Percentiles rank a stretch among this genome's conserved stretches.
phyloP scores from a whole-genome alignment of 2,888 invertebrate genomes.

The Eutolmus rufibarbis region DNA sequence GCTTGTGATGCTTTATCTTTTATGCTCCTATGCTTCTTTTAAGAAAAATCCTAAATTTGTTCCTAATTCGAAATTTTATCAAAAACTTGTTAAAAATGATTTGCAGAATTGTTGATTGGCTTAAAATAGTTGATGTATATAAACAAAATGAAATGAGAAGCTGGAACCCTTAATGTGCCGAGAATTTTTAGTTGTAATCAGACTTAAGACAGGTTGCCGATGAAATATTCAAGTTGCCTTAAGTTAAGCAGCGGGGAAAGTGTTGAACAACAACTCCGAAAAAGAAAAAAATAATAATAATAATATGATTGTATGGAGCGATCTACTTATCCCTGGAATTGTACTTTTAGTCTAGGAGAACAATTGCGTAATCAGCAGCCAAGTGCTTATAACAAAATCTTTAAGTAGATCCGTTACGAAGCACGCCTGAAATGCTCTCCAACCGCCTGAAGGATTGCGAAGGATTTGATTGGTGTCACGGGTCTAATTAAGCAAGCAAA shows the following conservation, averaged over 20 bases:
- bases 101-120: not conserved
- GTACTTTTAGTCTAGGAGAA: not conserved
- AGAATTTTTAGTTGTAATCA: not conserved
- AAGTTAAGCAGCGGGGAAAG: not conserved
- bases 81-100: not conserved
- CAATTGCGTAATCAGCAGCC: not conserved
- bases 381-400: constrained; percentile 20
- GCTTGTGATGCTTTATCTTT: not conserved
- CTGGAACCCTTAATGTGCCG: not conserved
- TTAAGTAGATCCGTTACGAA: constrained; percentile 22
- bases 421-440: not conserved
- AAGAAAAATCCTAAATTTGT: not conserved
- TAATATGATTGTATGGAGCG: not conserved
- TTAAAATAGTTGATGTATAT: not conserved
- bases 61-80: not conserved
- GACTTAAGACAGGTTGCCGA: not conserved
- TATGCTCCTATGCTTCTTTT: not conserved
- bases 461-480: not conserved
- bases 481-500: not conserved
- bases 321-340: not conserved
- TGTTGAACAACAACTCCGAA: not conserved
- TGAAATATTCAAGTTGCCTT: constrained; percentile 2
- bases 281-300: not conserved
- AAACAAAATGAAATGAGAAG: not conserved
- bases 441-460: not conserved